Conservation (phyloP, 2,797 vertebrate species). For the Mormyrus hasselquistii region DNA sequence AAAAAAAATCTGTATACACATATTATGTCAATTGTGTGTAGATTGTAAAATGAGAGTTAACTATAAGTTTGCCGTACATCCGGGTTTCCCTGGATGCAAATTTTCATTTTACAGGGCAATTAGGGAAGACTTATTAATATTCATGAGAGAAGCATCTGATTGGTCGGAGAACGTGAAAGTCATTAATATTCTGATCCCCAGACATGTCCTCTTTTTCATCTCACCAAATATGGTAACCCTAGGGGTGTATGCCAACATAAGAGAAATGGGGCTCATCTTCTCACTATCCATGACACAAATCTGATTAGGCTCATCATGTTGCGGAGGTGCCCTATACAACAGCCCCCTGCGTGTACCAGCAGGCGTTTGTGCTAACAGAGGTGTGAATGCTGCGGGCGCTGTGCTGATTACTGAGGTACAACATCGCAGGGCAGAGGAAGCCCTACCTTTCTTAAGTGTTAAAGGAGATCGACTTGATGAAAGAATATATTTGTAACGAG, state of each 20-base stretch:
- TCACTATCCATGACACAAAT: neutral
- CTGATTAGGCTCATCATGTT: neutral
- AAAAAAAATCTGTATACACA: neutral
- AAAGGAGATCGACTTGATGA: neutral
- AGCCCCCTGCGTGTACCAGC: neutral
- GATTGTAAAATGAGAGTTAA: neutral
- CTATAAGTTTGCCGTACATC: neutral
- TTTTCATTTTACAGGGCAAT: no score
- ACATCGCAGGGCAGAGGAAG: neutral
- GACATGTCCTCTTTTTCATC: neutral
- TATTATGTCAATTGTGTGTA: neutral
- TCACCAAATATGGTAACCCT: neutral
- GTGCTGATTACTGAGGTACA: neutral
- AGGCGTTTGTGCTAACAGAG: neutral
- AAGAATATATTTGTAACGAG: neutral
- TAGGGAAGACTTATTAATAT: neutral
- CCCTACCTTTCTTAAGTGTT: neutral
- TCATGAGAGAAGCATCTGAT: neutral
- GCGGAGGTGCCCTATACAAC: neutral
- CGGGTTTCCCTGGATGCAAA: neutral
- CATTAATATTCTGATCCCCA: neutral
- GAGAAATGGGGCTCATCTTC: neutral
- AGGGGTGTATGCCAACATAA: neutral
- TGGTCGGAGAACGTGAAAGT: neutral
- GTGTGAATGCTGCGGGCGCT: neutral